Conservation (phyloP, 2,113 vertebrate genomes). For the Leptosomus discolor region DNA sequence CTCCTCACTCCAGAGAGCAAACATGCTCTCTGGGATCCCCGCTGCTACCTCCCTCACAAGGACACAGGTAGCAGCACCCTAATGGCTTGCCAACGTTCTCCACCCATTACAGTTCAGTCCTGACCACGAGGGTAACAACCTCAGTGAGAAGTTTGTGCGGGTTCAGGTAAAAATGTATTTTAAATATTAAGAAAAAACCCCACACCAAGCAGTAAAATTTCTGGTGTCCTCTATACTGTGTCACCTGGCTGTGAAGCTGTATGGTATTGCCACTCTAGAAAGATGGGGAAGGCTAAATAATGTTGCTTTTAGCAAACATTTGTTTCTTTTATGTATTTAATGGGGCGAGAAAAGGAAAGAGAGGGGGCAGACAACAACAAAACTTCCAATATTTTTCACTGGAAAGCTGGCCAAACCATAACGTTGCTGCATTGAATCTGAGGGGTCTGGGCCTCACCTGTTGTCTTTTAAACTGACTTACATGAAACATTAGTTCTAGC, state of each 20-base stretch:
- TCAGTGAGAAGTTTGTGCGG: not conserved
- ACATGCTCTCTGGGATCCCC: not conserved
- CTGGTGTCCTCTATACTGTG: not conserved
- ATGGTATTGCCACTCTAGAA: not conserved
- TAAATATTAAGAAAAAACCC: not conserved
- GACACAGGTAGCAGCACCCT: not conserved
- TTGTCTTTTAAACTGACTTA: not conserved
- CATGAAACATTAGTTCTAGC: not conserved
- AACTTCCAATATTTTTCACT: not conserved
- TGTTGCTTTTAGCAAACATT: not conserved
- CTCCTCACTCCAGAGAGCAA: not conserved
- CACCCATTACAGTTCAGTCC: not conserved
- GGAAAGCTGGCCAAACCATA: not conserved
- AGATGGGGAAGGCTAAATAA: not conserved
- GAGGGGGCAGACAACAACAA: not conserved
- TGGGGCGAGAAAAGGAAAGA: not conserved
- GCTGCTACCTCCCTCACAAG: not conserved
- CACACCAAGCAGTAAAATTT: not conserved
- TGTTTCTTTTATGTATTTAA: not conserved
- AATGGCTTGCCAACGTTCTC: not conserved
- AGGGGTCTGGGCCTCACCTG: not conserved
- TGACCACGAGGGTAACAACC: not conserved
- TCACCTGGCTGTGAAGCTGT: not conserved
- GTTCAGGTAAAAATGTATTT: not conserved
- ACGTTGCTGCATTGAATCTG: not conserved